Conservation (phyloP, 2,888 invertebrate genomes). For the Andrena camellia region DNA sequence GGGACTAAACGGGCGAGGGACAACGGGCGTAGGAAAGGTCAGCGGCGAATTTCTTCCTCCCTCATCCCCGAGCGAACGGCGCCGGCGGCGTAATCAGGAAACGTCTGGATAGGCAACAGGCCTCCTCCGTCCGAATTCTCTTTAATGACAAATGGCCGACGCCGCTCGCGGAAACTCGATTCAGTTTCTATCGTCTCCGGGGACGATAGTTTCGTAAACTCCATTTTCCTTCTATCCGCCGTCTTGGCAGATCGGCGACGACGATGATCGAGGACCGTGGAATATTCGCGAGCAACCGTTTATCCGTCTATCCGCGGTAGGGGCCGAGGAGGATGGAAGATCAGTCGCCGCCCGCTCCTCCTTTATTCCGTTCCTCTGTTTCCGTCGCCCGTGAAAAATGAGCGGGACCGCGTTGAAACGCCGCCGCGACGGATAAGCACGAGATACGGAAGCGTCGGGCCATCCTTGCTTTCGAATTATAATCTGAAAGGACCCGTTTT, state of each 20-base stretch:
- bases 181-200: slow-evolving; percentile 41
- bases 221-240: slow-evolving; percentile 44
- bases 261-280: slow-evolving; percentile 55
- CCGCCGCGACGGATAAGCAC: neutral
- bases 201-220: slow-evolving; percentile 46
- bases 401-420: neutral
- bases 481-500: neutral
- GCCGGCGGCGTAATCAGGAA: slow-evolving; percentile 31
- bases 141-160: slow-evolving; percentile 49
- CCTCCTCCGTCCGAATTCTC: slow-evolving; percentile 5
- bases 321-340: neutral
- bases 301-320: slow-evolving; percentile 30
- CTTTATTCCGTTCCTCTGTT: neutral
- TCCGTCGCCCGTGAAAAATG: slow-evolving; percentile 33
- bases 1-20: neutral
- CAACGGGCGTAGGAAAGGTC: slow-evolving; percentile 1
- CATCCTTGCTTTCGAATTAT: slow-evolving; percentile 6
- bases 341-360: slow-evolving; percentile 19
- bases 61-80: neutral
- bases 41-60: neutral
- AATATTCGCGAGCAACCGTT: slow-evolving; percentile 48
- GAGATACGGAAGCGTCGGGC: slow-evolving; percentile 3
- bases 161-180: slow-evolving; percentile 33
- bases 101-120: slow-evolving; percentile 22
- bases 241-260: slow-evolving; percentile 38